Evolutionary conservation across 2,888 invertebrate genomes (phyloP), one percentile per base, ranked within the genome.

Genomic region (Apamea anceps): DNA sequence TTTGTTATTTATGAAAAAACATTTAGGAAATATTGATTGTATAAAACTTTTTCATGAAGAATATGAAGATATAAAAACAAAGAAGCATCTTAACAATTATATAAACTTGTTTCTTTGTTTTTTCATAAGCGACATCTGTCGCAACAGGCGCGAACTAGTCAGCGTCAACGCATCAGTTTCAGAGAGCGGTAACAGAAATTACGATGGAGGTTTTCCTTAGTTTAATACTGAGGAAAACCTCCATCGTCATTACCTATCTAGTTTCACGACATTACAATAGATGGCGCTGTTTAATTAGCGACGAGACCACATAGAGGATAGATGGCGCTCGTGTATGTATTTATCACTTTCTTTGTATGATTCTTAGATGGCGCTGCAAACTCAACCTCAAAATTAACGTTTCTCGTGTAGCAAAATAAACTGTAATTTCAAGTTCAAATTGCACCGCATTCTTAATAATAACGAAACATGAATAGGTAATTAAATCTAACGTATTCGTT

Each of bases 331-430:
- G 68, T 32, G 12, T n/a, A 21, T 15, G 5, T 0, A 3, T 21
- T 7, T 25, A 1, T 28, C 21, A 63, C 8, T 68, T 65, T 73
- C 28, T 28, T 25, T 6, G 21, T 15, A 8, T 4, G 2, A 10
- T 21, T 32, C 25, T 0, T 71, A 85, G 84, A 66, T 85, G 85
- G 85, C 82, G 79, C 37, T 73, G 48, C 51, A 51, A 72, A 82
- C 21, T 15, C 75, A 81, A 85, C 78, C 78, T 85, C 45, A 78
- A 81, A 70, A 37, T 73, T 45, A 3, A 48, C 28, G 15, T 57
- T 75, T 32, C 12, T 67, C 21, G 12, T 72, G 15, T n/a, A 51
- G 15, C 6, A 37, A n/a, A 28, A 21, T 25, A 21, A 75, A 37
- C 32, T 8, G 12, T 32, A 25, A 63, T 65, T 73, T 72, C 48